Percentiles rank a stretch among this genome's conserved stretches.
These are phyloP conservation scores for Pachyrhynchus sulphureomaculatus DNA, from an alignment of 1,140 invertebrate species.

Conservation along the genomic window DNA sequence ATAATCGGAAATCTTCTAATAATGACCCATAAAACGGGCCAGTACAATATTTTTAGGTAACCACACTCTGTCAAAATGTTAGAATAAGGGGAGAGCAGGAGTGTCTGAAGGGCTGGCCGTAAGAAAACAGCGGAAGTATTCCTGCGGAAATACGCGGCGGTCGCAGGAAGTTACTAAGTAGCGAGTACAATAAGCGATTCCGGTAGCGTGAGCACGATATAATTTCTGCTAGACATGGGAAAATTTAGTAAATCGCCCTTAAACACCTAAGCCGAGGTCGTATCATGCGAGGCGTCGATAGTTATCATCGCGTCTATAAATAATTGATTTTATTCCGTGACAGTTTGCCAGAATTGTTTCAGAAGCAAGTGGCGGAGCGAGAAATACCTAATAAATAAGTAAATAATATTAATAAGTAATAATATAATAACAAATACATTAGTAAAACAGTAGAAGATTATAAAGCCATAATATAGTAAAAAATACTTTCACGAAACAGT, in stretches of 20 bases:
- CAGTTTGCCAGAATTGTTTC: background rate
- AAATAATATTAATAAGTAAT: too few relatives aligned
- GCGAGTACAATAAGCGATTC: constrained; percentile 47
- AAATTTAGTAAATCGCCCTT: constrained; percentile 32
- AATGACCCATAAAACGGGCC: too few relatives aligned
- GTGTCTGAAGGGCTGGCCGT: constrained; percentile 17
- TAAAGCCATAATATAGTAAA: too few relatives aligned
- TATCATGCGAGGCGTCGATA: constrained; percentile 32
- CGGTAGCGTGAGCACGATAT: constrained; percentile 46
- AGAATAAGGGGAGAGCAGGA: background rate
- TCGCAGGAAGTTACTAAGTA: constrained; percentile 49
- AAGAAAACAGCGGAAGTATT: constrained; percentile 45
- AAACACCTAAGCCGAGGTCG: constrained; percentile 11
- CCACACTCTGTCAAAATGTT: too few relatives aligned
- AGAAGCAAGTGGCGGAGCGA: background rate
- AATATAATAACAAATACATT: too few relatives aligned
- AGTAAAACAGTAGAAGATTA: too few relatives aligned
- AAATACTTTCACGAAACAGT: too few relatives aligned
- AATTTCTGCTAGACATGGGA: constrained; percentile 37
- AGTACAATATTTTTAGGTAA: too few relatives aligned
- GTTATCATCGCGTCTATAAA: constrained; percentile 3
- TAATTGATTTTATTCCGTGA: constrained; percentile 6
- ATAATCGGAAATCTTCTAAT: too few relatives aligned
- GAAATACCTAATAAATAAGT: too few relatives aligned
- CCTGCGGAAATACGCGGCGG: constrained; percentile 45